A percentile compares a stretch with the other conserved stretches of the same genome.
Conservation (phyloP, 1,140 invertebrate species). For the Stegodyphus dumicola region DNA sequence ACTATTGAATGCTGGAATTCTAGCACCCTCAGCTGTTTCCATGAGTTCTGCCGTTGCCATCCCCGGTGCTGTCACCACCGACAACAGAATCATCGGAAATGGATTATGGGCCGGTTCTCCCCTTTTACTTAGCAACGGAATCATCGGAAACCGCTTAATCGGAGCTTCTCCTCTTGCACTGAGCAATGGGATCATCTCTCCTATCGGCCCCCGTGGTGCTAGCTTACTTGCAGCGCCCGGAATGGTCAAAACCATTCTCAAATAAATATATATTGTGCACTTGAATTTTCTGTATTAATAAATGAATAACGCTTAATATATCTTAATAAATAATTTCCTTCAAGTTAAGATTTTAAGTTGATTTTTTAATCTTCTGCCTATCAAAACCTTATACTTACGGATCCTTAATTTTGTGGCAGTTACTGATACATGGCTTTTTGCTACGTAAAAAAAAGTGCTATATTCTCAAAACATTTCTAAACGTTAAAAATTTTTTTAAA, state of each 20-base stretch:
- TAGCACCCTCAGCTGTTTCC: not conserved
- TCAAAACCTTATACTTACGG: too few species aligned
- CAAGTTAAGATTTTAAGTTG: too few species aligned
- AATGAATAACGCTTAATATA: too few species aligned
- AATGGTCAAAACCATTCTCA: not conserved
- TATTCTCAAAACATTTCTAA: too few species aligned
- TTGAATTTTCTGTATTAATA: too few species aligned
- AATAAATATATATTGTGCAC: not conserved
- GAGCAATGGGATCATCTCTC: not conserved
- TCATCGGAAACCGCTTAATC: conserved; percentile 1
- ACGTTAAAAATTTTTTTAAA: too few species aligned
- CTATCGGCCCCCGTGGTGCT: not conserved
- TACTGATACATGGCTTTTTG: too few species aligned
- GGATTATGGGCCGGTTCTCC: conserved; percentile 14
- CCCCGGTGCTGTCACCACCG: conserved; percentile 25
- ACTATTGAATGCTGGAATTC: not conserved
- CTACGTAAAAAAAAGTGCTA: too few species aligned
- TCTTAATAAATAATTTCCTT: too few species aligned
- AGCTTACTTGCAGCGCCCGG: conserved; percentile 30
- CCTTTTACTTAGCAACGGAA: not conserved
- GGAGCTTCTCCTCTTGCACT: not conserved
- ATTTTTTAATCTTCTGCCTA: too few species aligned
- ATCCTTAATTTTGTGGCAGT: too few species aligned
- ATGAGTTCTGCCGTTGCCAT: conserved; percentile 15
- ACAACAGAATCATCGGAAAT: conserved; percentile 26